phyloP scores from a whole-genome alignment of 2,113 vertebrate genomes.

The Harpagus bidentatus region DNA sequence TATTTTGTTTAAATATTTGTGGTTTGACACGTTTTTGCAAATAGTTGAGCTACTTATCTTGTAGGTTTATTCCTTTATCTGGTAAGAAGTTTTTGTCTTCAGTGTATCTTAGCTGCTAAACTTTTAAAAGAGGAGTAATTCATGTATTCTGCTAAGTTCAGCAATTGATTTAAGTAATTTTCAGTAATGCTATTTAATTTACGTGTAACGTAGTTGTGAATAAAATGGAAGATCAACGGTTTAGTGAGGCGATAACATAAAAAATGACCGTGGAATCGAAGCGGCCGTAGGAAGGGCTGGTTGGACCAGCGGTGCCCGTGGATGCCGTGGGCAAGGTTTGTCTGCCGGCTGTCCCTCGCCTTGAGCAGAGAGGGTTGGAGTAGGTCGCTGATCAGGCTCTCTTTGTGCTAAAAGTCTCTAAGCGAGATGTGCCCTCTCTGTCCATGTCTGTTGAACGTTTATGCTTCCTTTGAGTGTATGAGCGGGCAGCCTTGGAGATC shows the following conservation, averaged over 20 bases:
- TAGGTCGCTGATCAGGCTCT: not conserved
- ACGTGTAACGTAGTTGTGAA: fast-evolving
- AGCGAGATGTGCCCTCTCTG: fast-evolving
- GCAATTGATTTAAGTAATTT: not conserved
- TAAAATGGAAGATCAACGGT: fast-evolving
- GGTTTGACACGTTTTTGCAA: not conserved
- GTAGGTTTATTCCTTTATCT: not conserved
- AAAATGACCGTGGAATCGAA: fast-evolving
- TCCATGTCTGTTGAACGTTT: fast-evolving
- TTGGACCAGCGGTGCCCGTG: fast-evolving
- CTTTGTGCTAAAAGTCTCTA: fast-evolving
- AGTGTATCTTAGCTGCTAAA: not conserved
- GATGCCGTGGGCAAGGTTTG: not conserved
- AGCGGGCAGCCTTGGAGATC: not conserved
- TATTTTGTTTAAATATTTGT: not conserved
- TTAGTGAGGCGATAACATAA: fast-evolving
- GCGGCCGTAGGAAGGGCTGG: not conserved
- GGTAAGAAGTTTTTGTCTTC: not conserved
- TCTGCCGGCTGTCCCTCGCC: not conserved
- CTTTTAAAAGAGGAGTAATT: not conserved
- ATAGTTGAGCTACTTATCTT: not conserved
- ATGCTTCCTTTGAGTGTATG: not conserved
- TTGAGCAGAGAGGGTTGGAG: not conserved
- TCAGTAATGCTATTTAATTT: not conserved
- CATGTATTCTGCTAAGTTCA: fast-evolving